A percentile compares a stretch with the other conserved stretches of the same genome.
phyloP scores from a whole-genome alignment of 2,888 invertebrate species.

The Archaeoteleia sp. region DNA sequence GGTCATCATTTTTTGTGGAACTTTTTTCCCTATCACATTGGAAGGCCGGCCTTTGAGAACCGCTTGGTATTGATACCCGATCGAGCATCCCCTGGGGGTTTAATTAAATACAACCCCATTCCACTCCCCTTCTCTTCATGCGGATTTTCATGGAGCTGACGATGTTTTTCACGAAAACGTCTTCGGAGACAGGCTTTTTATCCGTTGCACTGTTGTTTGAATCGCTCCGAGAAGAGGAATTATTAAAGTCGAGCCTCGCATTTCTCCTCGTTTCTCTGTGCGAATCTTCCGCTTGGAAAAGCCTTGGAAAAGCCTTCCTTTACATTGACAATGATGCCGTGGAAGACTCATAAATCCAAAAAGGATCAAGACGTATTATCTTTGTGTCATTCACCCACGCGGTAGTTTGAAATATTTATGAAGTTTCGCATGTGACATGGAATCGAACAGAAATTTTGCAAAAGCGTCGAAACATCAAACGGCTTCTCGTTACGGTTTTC shows the following conservation, averaged over 20 bases:
- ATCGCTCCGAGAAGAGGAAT: conserved; percentile 36
- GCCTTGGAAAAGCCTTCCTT: conserved; percentile 4
- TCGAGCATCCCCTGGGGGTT: conserved; percentile 72
- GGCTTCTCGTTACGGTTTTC: no score
- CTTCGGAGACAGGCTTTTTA: conserved; percentile 54
- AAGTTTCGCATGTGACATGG: no score
- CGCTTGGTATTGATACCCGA: conserved; percentile 73
- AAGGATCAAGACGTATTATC: not conserved
- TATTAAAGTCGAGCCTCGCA: conserved; percentile 51
- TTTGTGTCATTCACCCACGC: not conserved
- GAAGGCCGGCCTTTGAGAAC: conserved; percentile 61
- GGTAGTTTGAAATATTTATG: no score
- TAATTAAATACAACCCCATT: conserved; percentile 73
- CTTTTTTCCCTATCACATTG: conserved; percentile 21
- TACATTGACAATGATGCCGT: conserved; percentile 2
- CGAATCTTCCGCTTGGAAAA: not conserved
- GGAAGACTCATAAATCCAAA: conserved; percentile 13
- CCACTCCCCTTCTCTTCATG: conserved; percentile 45
- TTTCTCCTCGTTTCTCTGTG: conserved; percentile 14
- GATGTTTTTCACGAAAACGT: conserved; percentile 68
- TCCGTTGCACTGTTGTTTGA: conserved; percentile 38
- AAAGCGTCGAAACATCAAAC: not conserved
- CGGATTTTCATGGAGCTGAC: conserved; percentile 61
- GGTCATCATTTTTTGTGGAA: not conserved
- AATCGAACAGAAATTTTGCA: no score